These are phyloP conservation scores for Schrankia costaestrigalis DNA, from an alignment of 2,888 invertebrate species.

Conservation along the genomic window DNA sequence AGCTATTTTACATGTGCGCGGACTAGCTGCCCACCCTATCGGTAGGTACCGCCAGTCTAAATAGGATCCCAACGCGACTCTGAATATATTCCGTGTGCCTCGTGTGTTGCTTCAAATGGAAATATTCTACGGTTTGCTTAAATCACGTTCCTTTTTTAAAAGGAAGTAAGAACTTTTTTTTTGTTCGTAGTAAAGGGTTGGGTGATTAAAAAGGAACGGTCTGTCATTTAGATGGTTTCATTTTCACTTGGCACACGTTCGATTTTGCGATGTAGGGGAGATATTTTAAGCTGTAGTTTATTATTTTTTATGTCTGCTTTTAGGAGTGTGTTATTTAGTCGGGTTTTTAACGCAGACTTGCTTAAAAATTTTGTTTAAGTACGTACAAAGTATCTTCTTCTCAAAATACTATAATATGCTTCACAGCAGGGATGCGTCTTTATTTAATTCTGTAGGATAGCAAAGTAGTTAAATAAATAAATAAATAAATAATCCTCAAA, in stretches of 20 bases:
- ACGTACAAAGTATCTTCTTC: no score
- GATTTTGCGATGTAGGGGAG: background rate
- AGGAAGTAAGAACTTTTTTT: slow-evolving; percentile 8
- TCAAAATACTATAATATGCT: no score
- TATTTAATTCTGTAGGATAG: no score
- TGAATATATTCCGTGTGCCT: slow-evolving; percentile 69
- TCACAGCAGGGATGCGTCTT: no score
- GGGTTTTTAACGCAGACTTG: no score
- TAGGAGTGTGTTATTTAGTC: no score
- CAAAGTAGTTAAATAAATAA: no score
- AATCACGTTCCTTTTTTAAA: slow-evolving; percentile 46
- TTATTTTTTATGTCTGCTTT: no score
- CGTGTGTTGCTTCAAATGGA: slow-evolving; percentile 60
- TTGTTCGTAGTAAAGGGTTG: slow-evolving; percentile 13
- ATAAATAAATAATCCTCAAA: no score
- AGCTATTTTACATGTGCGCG: slow-evolving; percentile 79
- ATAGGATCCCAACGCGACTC: slow-evolving; percentile 72
- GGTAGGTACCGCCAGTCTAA: slow-evolving; percentile 72
- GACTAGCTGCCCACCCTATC: slow-evolving; percentile 73
- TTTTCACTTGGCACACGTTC: slow-evolving; percentile 9
- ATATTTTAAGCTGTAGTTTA: no score
- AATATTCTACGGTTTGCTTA: slow-evolving; percentile 41
- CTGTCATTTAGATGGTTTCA: slow-evolving; percentile 16
- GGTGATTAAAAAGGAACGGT: slow-evolving; percentile 27
- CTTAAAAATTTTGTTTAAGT: no score